Evolutionary conservation across 2,888 invertebrate genomes (phyloP).

Genomic region (Tenthredo mesomela): DNA sequence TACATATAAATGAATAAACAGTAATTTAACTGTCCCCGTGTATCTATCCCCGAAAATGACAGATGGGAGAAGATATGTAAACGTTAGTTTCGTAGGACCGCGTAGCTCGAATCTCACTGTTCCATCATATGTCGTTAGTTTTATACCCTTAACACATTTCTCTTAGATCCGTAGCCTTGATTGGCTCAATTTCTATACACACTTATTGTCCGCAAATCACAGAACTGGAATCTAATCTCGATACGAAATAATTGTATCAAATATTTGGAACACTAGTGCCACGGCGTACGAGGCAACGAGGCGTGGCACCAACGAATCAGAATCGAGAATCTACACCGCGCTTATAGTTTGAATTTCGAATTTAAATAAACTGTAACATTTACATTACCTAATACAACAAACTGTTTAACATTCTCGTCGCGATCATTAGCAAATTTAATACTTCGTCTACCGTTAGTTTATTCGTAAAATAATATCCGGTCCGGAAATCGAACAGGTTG

Average conservation of each 20-base stretch:
- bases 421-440: not conserved
- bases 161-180: not conserved
- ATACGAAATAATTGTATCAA: not conserved
- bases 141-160: not conserved
- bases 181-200: not conserved
- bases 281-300: constrained; percentile 32
- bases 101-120: constrained; percentile 1
- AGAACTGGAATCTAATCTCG: not conserved
- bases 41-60: constrained; percentile 34
- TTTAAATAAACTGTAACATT: not conserved
- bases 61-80: constrained; percentile 36
- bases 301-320: constrained; percentile 40
- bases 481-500: constrained; percentile 21
- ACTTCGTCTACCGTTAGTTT: not conserved
- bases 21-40: not conserved
- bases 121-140: constrained; percentile 10
- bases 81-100: not conserved
- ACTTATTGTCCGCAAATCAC: not conserved
- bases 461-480: not conserved
- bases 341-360: constrained; percentile 24
- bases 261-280: constrained; percentile 24
- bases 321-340: not conserved
- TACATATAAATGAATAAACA: not conserved
- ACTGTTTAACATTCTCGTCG: constrained; percentile 8
- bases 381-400: not conserved